Base-by-base conservation (phyloP, 2,113 vertebrate genomes). In the Semnornis frantzii region DNA sequence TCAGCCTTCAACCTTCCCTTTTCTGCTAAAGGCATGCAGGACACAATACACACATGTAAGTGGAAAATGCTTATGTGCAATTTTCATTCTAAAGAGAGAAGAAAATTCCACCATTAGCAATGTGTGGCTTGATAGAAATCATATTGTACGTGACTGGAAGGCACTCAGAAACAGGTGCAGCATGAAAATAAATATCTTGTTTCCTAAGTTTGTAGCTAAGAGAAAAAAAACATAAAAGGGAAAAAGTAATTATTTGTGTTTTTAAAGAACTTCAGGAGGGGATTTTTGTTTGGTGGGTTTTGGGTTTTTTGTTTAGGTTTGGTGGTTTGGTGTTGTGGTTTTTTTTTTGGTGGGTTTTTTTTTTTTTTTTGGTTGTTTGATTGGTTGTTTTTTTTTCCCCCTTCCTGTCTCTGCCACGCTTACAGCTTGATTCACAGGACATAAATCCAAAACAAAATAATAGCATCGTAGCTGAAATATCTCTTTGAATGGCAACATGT, bases 21-120 rank as follows among this genome's bases (percentile, higher is more conserved):
- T 64, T 10, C 17, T 83, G 25, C 37, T 75, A 55, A 60, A 88
- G 27, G 27, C 24, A 59, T 2, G 3, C 5, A 65, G 6, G 11
- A 48, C 19, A 50, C n/a, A n/a, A n/a, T n/a, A n/a, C n/a, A 58
- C 0, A 15, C 0, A 0, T 34, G 16, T 34, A 31, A 24, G 27
- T 28, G 21, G 24, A 21, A 77, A 73, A 70, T 24, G 2, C 20
- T 15, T 42, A 4, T 4, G 5, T 10, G 6, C 3, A 12, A n/a
- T 80, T 85, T 57, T 39, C 15, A 23, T 68, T 57, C 14, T 14
- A 57, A 18, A 7, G 18, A 81, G 24, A 54, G 6, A 58, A 82
- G 59, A 64, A 28, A 39, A 14, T 9, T 1, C 3, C 25, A 31
- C 11, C 5, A 16, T 44, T 58, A 57, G 21, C 52, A 12, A 58